Percentiles rank a stretch among this genome's conserved stretches.
Evolutionary conservation across 2,888 invertebrate genomes (phyloP).

Genomic region (Volucella zonaria): DNA sequence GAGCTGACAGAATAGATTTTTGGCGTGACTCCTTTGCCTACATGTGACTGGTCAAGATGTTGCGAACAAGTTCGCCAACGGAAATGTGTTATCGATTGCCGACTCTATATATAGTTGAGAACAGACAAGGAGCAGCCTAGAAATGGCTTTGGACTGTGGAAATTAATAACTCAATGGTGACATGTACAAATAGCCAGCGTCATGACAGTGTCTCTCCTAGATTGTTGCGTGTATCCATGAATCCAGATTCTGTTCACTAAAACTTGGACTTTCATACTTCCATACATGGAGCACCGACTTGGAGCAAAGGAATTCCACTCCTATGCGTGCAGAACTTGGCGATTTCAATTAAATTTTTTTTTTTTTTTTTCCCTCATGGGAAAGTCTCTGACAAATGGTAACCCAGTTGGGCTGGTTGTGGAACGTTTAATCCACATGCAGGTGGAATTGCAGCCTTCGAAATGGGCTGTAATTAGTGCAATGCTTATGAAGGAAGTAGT

Average conservation of each 20-base stretch:
- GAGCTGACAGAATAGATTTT: constrained; percentile 73
- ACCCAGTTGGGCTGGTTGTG: neutral
- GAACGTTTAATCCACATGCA: constrained; percentile 63
- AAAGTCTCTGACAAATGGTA: constrained; percentile 3
- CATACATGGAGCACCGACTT: constrained; percentile 33
- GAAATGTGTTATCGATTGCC: constrained; percentile 68
- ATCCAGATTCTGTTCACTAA: constrained; percentile 62
- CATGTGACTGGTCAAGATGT: constrained; percentile 12
- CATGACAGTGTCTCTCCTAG: constrained; percentile 66
- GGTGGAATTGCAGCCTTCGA: constrained; percentile 43
- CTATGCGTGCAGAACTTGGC: constrained; percentile 65
- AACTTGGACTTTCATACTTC: constrained; percentile 19
- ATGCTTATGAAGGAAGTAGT: constrained; percentile 50
- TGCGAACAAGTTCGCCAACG: constrained; percentile 70
- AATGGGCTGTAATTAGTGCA: constrained; percentile 65
- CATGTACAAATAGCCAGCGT: constrained; percentile 73
- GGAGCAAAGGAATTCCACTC: constrained; percentile 13
- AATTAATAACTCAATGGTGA: constrained; percentile 73
- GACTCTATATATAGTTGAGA: neutral
- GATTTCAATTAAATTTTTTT: constrained; percentile 70
- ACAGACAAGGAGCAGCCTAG: constrained; percentile 46
- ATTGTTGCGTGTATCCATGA: constrained; percentile 68
- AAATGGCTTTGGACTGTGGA: constrained; percentile 70
- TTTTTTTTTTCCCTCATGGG: constrained; percentile 57
- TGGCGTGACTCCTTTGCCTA: constrained; percentile 60